Evolutionary conservation across 2,113 vertebrate genomes (phyloP), one percentile per base, ranked within the genome.

Genomic region (Pantherophis guttatus): DNA sequence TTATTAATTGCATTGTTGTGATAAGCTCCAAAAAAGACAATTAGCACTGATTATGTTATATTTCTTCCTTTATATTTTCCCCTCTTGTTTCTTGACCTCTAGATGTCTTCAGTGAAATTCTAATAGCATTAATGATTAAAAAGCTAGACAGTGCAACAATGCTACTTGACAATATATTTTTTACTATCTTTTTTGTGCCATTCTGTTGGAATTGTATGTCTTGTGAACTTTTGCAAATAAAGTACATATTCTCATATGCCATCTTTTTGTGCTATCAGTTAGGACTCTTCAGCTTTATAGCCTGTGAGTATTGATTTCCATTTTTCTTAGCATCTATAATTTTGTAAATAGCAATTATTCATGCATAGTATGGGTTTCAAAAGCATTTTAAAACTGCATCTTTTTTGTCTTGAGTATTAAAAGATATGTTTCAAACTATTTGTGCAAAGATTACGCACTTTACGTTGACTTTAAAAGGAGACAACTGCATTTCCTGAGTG

Each of bases 181-280:
- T 96, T 96, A 95, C 95, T 96, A 97, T 97, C 96, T 97, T 97
- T 97, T 97, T 91, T 58, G 96, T 97, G 98, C 97, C 96, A 96
- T 97, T 97, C 97, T 97, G 95, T 98, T 98, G 97, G 98, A 98
- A 97, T 98, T 98, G 96, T 97, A 95, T 97, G 96, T 97, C 94
- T 95, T 98, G 96, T 98, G 96, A 97, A 97, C 95, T 97, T 94
- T 95, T 96, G 92, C 91, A 97, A 97, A 97, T 97, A 96, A 96
- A 96, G 91, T 96, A 94, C 86, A 10, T 93, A 93, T 95, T 97
- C 95, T 96, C 90, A 87, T 90, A 90, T 1, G 33, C 91, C 93
- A 94, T 86, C 58, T 93, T 89, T 96, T 95, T 95, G 94, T 95
- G 86, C 70, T 93, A 93, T 95, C 91, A 93, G 81, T 93, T 95